These are phyloP conservation scores for Andinoacara biseriatus DNA, from an alignment of 2,113 vertebrate species.

Conservation along the genomic window DNA sequence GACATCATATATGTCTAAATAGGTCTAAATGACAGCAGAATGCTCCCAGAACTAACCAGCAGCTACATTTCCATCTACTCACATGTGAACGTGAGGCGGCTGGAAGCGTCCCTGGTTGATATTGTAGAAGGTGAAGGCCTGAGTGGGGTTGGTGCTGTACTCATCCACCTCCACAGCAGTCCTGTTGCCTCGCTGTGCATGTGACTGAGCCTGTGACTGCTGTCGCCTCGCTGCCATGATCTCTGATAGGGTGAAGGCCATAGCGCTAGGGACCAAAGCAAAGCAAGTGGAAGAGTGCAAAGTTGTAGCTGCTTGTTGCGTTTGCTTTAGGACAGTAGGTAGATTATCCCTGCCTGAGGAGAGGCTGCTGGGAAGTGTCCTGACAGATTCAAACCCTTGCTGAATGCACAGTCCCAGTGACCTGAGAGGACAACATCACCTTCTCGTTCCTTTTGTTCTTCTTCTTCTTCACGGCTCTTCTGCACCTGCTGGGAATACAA, in stretches of 20 bases:
- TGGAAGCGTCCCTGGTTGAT: slow-evolving; percentile 99
- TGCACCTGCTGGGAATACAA: slow-evolving; percentile 41
- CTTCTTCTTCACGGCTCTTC: slow-evolving; percentile 18
- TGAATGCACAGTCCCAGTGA: slow-evolving; percentile 8
- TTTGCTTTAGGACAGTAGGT: neutral
- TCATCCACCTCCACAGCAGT: slow-evolving; percentile 92
- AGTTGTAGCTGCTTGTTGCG: neutral
- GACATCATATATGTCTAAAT: neutral
- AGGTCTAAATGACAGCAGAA: neutral
- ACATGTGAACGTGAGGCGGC: slow-evolving; percentile 98
- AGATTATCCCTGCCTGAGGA: neutral
- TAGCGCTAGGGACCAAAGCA: slow-evolving; percentile 65
- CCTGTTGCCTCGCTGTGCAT: slow-evolving; percentile 83
- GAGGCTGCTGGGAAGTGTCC: slow-evolving; percentile 3
- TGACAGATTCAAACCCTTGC: slow-evolving; percentile 29
- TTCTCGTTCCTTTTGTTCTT: neutral
- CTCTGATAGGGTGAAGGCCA: slow-evolving; percentile 96
- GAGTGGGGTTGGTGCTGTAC: slow-evolving; percentile 96
- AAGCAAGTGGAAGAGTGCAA: neutral
- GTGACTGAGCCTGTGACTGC: slow-evolving; percentile 77
- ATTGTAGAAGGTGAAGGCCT: slow-evolving; percentile 99
- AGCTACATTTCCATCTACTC: slow-evolving; percentile 45
- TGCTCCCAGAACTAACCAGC: neutral
- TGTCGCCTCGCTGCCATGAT: slow-evolving; percentile 91
- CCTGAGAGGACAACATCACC: slow-evolving; percentile 31